These are phyloP conservation scores for Heliconius sara DNA, from an alignment of 2,888 invertebrate genomes.

Conservation along the genomic window DNA sequence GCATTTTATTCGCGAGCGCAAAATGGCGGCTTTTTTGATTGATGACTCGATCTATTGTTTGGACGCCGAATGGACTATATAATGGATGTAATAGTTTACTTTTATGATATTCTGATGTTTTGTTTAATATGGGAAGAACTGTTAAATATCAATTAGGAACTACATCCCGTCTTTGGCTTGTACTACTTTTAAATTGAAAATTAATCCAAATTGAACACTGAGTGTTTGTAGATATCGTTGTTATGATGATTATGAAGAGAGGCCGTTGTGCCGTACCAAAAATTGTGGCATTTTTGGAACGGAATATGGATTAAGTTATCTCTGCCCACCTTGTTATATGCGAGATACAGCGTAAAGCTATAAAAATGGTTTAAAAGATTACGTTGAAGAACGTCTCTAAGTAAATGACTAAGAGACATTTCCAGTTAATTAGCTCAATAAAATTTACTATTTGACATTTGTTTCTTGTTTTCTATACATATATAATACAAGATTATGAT, in stretches of 20 bases:
- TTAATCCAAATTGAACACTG: not conserved
- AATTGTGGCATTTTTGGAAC: too few relatives aligned
- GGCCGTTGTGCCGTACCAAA: too few relatives aligned
- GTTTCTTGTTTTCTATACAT: not conserved
- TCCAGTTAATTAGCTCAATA: conserved; percentile 11
- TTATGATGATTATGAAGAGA: not conserved
- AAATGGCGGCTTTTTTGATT: conserved; percentile 54
- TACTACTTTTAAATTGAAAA: not conserved
- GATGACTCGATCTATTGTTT: conserved; percentile 51
- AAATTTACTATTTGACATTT: not conserved
- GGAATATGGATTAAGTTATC: too few relatives aligned
- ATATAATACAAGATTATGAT: not conserved
- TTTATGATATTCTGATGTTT: conserved; percentile 15
- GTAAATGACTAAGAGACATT: not conserved
- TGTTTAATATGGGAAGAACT: conserved; percentile 1
- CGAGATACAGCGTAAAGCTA: too few relatives aligned
- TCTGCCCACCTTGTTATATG: too few relatives aligned
- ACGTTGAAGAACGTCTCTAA: too few relatives aligned
- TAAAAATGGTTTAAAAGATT: too few relatives aligned
- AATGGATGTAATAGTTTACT: conserved; percentile 30
- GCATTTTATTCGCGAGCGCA: conserved; percentile 64
- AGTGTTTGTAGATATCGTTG: not conserved
- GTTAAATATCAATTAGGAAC: conserved; percentile 8
- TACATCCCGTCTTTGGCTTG: not conserved
- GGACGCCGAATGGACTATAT: conserved; percentile 39